These are phyloP conservation scores for Prosapia bicincta DNA, from an alignment of 2,888 invertebrate species.

Conservation along the genomic window DNA sequence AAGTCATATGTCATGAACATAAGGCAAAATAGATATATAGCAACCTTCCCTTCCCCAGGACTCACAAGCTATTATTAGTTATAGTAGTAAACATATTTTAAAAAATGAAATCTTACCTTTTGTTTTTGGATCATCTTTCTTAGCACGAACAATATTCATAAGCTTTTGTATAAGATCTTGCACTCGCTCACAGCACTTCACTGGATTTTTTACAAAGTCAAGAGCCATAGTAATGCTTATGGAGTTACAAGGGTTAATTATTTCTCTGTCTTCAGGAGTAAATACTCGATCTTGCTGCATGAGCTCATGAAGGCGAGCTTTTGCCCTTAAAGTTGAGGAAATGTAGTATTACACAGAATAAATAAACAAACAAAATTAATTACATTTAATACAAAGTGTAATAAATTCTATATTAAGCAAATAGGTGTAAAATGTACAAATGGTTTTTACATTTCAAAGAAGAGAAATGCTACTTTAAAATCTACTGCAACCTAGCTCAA, in stretches of 20 bases:
- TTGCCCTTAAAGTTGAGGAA: conserved; percentile 74
- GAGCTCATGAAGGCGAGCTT: conserved; percentile 88
- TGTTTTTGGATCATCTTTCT: conserved; percentile 85
- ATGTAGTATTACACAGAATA: no score
- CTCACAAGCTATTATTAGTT: not conserved
- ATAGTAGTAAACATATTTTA: not conserved
- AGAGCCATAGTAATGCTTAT: conserved; percentile 87
- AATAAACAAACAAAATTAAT: no score
- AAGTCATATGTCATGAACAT: no score
- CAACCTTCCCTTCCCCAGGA: no score
- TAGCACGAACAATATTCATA: conserved; percentile 77
- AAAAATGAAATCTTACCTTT: conserved; percentile 55
- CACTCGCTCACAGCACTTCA: conserved; percentile 87
- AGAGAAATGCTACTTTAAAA: no score
- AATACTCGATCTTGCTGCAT: conserved; percentile 90
- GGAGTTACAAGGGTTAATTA: conserved; percentile 90
- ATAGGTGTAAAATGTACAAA: no score
- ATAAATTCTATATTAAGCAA: no score
- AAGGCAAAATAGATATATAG: no score
- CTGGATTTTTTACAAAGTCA: conserved; percentile 95
- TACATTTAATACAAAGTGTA: no score
- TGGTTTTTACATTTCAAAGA: no score
- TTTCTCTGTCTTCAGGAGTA: conserved; percentile 74
- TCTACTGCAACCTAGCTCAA: no score
- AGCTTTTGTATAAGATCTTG: conserved; percentile 82